phyloP scores from a whole-genome alignment of 2,888 invertebrate genomes.

The Protonemura montana region DNA sequence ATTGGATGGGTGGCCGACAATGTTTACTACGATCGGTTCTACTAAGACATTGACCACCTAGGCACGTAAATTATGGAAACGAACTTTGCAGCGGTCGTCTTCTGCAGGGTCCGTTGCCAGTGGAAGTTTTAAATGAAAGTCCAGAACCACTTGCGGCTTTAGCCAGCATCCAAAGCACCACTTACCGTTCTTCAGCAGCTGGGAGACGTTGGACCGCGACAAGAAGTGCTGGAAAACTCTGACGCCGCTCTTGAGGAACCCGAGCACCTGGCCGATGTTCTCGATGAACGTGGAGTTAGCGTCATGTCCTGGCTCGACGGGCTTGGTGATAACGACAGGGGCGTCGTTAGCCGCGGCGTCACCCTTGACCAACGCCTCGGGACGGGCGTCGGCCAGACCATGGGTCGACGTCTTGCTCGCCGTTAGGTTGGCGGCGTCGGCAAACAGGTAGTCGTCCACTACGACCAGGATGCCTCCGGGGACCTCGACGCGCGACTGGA shows the following conservation, averaged over 20 bases:
- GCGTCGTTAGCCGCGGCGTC: slow-evolving; percentile 50
- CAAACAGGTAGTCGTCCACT: slow-evolving; percentile 61
- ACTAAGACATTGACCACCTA: too few species aligned
- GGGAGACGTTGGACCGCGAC: slow-evolving; percentile 67
- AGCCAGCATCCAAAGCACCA: slow-evolving; percentile 43
- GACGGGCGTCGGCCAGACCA: slow-evolving; percentile 31
- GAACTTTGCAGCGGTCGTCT: too few species aligned
- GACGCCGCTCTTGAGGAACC: slow-evolving; percentile 69
- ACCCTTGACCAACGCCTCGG: slow-evolving; percentile 39
- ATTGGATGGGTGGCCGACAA: too few species aligned
- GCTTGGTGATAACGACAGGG: slow-evolving; percentile 53
- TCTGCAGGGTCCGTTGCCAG: too few species aligned
- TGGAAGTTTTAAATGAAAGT: too few species aligned
- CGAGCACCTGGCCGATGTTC: slow-evolving; percentile 63
- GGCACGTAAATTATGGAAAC: too few species aligned
- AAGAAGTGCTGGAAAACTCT: slow-evolving; percentile 71
- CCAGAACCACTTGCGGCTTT: too few species aligned
- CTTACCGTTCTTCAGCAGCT: slow-evolving; percentile 64
- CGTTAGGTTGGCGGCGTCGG: slow-evolving; percentile 59
- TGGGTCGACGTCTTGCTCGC: slow-evolving; percentile 53
- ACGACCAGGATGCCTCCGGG: slow-evolving; percentile 60
- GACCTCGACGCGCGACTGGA: slow-evolving; percentile 58
- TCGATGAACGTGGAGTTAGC: slow-evolving; percentile 59
- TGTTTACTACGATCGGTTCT: too few species aligned
- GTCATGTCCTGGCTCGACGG: slow-evolving; percentile 44